Base-by-base conservation (phyloP, 2,113 vertebrate genomes). In the Gasterosteus aculeatus region DNA sequence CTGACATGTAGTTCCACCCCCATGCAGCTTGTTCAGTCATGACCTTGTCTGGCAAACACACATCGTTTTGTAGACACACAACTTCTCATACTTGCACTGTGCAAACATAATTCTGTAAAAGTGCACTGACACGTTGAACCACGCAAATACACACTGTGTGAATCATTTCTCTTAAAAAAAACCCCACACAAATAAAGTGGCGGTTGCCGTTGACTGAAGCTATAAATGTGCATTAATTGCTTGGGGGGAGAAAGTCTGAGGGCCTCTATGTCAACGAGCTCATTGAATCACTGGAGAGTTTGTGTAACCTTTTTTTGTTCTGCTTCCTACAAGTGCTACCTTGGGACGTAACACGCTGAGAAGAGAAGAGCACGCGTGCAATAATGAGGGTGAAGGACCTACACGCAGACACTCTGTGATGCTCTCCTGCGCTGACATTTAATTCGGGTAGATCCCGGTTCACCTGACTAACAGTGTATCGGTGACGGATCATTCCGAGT, bases 401-500 rank as follows among this genome's bases (percentile, higher is more conserved):
- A 70, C 54, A 44, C 63, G 72, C n/a, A 74, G 31, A 18, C 22
- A 9, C 38, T 7, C 46, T 62, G 71, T 72, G 84, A 85, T 74
- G 84, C 81, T 79, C 78, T 33, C 19, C 56, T 6, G 58, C 26
- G 11, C 72, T 83, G 88, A 82, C 81, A 71, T 86, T 83, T 88
- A 79, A 90, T 85, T 84, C 79, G 83, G 67, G 58, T 77, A 41
- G 69, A 90, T 91, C 83, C 56, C 14, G 38, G 66, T 64, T 90
- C 83, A 88, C 78, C 82, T 85, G 83, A 73, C 76, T 46, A 57
- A 72, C 44, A 35, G 80, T 72, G 69, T 89, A 91, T 92, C 89
- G 72, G 78, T 89, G 89, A 87, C 84, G 46, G 87, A 81, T 92
- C 77, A 83, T 22, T 81, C 82, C 5, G 73, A 83, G 88, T 89